Base-by-base conservation (phyloP, 2,888 invertebrate genomes). In the Lysandra coridon region DNA sequence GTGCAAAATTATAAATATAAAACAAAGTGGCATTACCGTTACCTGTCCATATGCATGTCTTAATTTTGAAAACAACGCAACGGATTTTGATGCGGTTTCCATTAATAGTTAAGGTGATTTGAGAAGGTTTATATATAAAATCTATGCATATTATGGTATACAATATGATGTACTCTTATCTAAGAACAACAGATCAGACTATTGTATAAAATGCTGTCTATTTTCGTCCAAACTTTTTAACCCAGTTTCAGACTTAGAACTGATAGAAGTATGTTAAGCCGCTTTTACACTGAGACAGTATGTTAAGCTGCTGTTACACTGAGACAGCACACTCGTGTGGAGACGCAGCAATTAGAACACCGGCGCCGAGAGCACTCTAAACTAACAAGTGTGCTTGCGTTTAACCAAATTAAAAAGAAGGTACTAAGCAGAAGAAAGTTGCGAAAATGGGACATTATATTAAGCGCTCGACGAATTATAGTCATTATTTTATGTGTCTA, bases 321-420 rank as follows among this genome's bases (percentile, higher is more conserved):
- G 69, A 69, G 69, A 37, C 69, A 37, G 14, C 37, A 12, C 62
- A 23, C 64, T 64, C 64, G 30, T 64, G 64, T 69, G 33, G 14
- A 69, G 69, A 37, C 6, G 69, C 33, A 14, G 69, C 69, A 69
- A 69, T 69, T 69, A 69, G 33, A 69, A 33, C 69, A 69, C 69
- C 69, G 69, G 69, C 69, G 69, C 33, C 1, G 69, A 69, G 69
- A 37, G 69, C 5, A 1, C 69, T 69, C 33, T 33, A 69, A 33
- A 10, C 33, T 69, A 17, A 33, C 69, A 37, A 69, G 69, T 69
- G 69, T 69, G 33, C 37, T 69, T 69, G 69, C 69, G 37, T 37
- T 69, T 69, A 69, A 69, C 69, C 69, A 14, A 69, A 69, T 69
- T 69, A 69, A 69, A 69, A 69, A 64, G 64, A 64, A 64, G 64